Conservation (phyloP, 2,797 vertebrate species). For the Chloroceryle amazona region DNA sequence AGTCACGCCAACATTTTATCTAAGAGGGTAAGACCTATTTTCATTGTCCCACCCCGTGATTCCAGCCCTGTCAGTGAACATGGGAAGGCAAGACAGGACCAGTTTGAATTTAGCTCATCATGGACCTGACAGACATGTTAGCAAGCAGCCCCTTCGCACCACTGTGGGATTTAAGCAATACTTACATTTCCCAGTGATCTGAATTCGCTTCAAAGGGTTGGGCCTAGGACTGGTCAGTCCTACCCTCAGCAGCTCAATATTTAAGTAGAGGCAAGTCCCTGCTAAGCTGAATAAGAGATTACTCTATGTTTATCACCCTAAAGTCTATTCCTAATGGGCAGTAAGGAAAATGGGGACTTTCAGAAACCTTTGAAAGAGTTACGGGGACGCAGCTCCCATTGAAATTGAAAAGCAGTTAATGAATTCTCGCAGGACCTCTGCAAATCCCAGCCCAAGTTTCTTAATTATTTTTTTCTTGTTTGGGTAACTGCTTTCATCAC, state of each 20-base stretch:
- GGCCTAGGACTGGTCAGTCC: background rate
- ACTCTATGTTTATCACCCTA: background rate
- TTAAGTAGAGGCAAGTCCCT: background rate
- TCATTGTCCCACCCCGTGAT: background rate
- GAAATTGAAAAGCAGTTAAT: slow-evolving; percentile 56
- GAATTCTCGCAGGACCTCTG: slow-evolving; percentile 59
- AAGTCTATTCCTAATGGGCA: slow-evolving; percentile 22
- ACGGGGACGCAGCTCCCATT: background rate
- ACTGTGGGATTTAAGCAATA: background rate
- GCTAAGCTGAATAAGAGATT: background rate
- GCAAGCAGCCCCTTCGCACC: background rate
- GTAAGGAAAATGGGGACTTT: background rate
- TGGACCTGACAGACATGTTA: background rate
- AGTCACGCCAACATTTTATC: background rate
- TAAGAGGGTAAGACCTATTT: background rate
- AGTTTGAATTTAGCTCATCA: background rate
- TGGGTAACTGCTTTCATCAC: slow-evolving; percentile 59
- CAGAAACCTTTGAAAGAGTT: slow-evolving; percentile 33
- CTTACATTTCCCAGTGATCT: background rate
- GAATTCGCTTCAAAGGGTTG: background rate
- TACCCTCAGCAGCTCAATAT: background rate
- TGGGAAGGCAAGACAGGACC: background rate
- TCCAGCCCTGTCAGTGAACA: background rate
- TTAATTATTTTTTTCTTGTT: slow-evolving; percentile 68
- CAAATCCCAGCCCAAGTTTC: slow-evolving; percentile 55